These are phyloP conservation scores for Margaritifera margaritifera DNA, from an alignment of 2,888 invertebrate genomes.

Conservation along the genomic window DNA sequence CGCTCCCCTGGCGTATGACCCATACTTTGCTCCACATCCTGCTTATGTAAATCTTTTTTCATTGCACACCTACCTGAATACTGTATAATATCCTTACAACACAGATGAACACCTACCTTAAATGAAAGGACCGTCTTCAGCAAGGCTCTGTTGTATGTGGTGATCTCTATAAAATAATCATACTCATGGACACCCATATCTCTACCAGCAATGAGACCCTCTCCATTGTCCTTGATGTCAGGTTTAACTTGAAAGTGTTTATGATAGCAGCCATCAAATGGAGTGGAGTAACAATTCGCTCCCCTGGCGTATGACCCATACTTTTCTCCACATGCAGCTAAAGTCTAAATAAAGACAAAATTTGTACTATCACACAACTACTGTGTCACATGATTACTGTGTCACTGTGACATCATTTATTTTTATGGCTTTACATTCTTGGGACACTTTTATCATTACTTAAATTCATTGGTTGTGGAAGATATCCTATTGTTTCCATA, in stretches of 20 bases:
- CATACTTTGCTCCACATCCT: constrained; percentile 29
- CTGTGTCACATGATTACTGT: no score
- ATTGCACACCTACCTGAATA: not conserved
- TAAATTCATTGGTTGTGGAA: no score
- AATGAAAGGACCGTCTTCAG: constrained; percentile 25
- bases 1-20: constrained; percentile 29
- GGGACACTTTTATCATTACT: no score
- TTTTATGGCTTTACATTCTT: no score
- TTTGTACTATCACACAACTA: no score
- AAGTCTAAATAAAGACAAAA: constrained; percentile 12
- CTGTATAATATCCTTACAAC: not conserved
- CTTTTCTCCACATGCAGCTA: constrained; percentile 27
- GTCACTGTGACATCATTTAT: no score
- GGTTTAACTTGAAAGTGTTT: constrained; percentile 44
- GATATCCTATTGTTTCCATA: no score
- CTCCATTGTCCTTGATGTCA: constrained; percentile 7
- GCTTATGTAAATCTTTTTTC: no score
- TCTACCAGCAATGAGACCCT: constrained; percentile 30
- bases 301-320: constrained; percentile 34
- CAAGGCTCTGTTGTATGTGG: constrained; percentile 44
- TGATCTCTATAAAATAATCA: constrained; percentile 49
- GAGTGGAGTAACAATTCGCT: constrained; percentile 49
- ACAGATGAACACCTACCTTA: constrained; percentile 23
- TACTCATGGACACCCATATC: constrained; percentile 43
- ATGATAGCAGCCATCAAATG: constrained; percentile 45